Evolutionary conservation across 2,797 vertebrate species (phyloP), one percentile per base, ranked within the genome.

Genomic region (Notolabrus celidotus): DNA sequence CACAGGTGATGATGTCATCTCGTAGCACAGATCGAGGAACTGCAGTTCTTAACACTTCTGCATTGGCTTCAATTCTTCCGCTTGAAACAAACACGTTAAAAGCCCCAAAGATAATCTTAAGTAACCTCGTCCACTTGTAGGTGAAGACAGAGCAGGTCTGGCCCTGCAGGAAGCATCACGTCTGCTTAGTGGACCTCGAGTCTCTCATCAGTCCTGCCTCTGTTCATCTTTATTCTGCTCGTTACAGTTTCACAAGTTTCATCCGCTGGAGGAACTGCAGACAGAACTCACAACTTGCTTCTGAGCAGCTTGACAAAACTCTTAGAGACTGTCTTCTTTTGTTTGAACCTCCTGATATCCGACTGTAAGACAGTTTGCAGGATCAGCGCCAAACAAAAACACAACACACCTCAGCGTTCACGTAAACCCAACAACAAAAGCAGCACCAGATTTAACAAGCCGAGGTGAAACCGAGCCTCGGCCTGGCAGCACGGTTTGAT

Each of bases 1-100:
- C n/a, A n/a, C n/a, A n/a, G n/a, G n/a, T n/a, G n/a, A n/a, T n/a
- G n/a, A n/a, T n/a, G n/a, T n/a, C n/a, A n/a, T n/a, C n/a, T n/a
- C n/a, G n/a, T n/a, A n/a, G n/a, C n/a, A n/a, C n/a, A n/a, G n/a
- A n/a, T n/a, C n/a, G n/a, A n/a, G n/a, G n/a, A n/a, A n/a, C n/a
- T n/a, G n/a, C n/a, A n/a, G n/a, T n/a, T n/a, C n/a, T 86, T 82
- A 83, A 39, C 55, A 25, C 47, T n/a, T 57, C 77, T 53, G 62
- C n/a, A n/a, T n/a, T n/a, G n/a, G n/a, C n/a, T n/a, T n/a, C n/a
- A n/a, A n/a, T n/a, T n/a, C n/a, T n/a, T n/a, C n/a, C n/a, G n/a
- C n/a, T n/a, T n/a, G n/a, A n/a, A n/a, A n/a, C n/a, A n/a, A n/a
- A n/a, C n/a, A n/a, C n/a, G n/a, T n/a, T n/a, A n/a, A n/a, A n/a